These are phyloP conservation scores for Epinotia nisella DNA, from an alignment of 2,888 invertebrate species.

Conservation along the genomic window DNA sequence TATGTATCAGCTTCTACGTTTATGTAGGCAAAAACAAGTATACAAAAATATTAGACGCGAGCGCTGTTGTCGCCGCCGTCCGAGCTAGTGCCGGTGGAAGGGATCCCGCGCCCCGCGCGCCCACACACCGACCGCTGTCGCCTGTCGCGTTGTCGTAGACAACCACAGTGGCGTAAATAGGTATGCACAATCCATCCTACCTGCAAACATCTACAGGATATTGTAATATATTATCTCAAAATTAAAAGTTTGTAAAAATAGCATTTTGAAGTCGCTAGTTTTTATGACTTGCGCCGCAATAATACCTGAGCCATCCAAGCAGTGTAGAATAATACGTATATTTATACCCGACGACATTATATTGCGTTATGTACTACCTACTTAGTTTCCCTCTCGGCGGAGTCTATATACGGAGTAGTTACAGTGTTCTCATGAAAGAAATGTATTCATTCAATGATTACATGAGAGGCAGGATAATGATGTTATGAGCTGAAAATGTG, in stretches of 20 bases:
- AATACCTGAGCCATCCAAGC: constrained; percentile 35
- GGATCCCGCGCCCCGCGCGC: too few relatives aligned
- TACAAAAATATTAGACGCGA: too few relatives aligned
- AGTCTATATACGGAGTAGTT: background rate
- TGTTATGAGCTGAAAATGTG: background rate
- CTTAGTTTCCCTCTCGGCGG: constrained; percentile 23
- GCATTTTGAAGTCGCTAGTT: background rate
- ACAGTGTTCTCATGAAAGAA: background rate
- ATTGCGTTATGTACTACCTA: constrained; percentile 10
- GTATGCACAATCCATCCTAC: too few relatives aligned
- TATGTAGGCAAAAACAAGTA: too few relatives aligned
- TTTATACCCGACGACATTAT: constrained; percentile 28
- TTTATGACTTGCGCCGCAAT: background rate
- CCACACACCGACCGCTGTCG: too few relatives aligned
- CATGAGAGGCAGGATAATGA: background rate
- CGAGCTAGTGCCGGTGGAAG: too few relatives aligned
- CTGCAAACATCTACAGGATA: too few relatives aligned
- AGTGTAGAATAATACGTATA: constrained; percentile 27
- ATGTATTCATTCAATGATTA: background rate
- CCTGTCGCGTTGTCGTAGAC: too few relatives aligned
- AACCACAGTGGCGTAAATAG: too few relatives aligned
- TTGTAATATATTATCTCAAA: too few relatives aligned
- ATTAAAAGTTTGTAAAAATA: background rate
- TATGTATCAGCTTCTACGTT: too few relatives aligned
- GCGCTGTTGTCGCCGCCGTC: too few relatives aligned